Base-by-base conservation (phyloP, 2,888 invertebrate genomes). In the Melangyna quadrimaculata region DNA sequence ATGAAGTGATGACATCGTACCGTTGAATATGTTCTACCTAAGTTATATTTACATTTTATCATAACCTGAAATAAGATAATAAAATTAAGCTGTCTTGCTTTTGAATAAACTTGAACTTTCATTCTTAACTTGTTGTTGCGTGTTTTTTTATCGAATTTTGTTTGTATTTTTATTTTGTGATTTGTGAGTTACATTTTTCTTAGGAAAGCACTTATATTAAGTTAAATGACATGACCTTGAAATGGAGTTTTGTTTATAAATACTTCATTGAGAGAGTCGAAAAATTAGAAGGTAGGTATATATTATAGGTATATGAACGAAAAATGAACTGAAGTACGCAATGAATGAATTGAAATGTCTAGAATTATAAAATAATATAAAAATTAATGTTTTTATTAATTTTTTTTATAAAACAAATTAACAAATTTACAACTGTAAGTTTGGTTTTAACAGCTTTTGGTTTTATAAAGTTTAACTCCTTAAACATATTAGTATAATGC, bases 161-260 rank as follows among this genome's bases (percentile, higher is more conserved):
- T 67, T 57, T 61, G 12, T 24, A 1, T 43, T 22, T 43, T 61
- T 22, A 19, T 48, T 57, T 27, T 55, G 17, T 12, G 29, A 35
- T n/a, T n/a, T n/a, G n/a, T n/a, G 29, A 17, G 27, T 24, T 5
- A 12, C 55, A 35, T 24, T 53, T 22, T n/a, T n/a, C n/a, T n/a
- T 37, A 17, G 37, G 35, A 24, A 65, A 65, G 40, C 19, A 27
- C 27, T 51, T 53, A 12, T 48, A 48, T 14, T 51, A 51, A 27
- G 22, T 14, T 63, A 40, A 71, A 43, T 37, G 61, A 63, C n/a
- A 53, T 51, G 72, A 65, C 78, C 78, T 78, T 78, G 78, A 63
- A 35, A 59, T 37, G 14, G 37, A 55, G 57, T 22, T 19, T 51
- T 55, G 63, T 78, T 51, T 29, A 12, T 72, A 71, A 72, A 78